Evolutionary conservation across 2,888 invertebrate genomes (phyloP).

Genomic region (Neuroscelio doddi): DNA sequence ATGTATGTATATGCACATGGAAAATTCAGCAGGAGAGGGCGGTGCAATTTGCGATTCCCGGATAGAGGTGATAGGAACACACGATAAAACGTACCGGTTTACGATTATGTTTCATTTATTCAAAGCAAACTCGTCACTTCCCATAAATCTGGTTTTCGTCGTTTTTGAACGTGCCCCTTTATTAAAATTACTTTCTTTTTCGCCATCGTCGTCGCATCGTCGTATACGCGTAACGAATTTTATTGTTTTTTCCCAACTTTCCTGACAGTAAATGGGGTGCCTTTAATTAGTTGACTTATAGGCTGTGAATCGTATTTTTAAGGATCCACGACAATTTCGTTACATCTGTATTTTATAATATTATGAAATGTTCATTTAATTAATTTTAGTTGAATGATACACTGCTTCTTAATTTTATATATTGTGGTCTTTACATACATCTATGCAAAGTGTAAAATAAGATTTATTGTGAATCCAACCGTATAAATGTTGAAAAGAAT

Average conservation of each 20-base stretch:
- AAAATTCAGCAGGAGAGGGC: conserved; percentile 19
- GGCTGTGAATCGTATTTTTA: conserved; percentile 22
- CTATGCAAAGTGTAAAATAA: no score
- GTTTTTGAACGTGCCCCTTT: conserved; percentile 40
- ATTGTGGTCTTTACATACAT: no score
- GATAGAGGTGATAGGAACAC: conserved; percentile 40
- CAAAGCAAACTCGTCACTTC: conserved; percentile 38
- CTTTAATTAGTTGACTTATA: conserved; percentile 45
- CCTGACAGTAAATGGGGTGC: conserved; percentile 28
- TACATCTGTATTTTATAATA: conserved; percentile 43
- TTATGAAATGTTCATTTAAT: conserved; percentile 29
- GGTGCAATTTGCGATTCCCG: conserved; percentile 41
- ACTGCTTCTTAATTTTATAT: conserved; percentile 7
- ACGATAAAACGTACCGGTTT: conserved; percentile 45
- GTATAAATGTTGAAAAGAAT: no score
- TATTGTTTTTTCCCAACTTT: conserved; percentile 24
- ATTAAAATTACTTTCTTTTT: conserved; percentile 42
- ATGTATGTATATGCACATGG: neutral
- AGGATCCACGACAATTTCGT: conserved; percentile 18
- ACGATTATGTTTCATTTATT: conserved; percentile 47
- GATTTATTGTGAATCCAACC: no score
- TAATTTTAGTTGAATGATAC: conserved; percentile 44
- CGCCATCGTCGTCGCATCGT: conserved; percentile 11
- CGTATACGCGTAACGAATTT: conserved; percentile 33
- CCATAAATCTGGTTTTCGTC: conserved; percentile 44